Percentiles rank a stretch among this genome's conserved stretches.
Evolutionary conservation across 2,113 vertebrate genomes (phyloP).

Genomic region (Mastomys natalensis): DNA sequence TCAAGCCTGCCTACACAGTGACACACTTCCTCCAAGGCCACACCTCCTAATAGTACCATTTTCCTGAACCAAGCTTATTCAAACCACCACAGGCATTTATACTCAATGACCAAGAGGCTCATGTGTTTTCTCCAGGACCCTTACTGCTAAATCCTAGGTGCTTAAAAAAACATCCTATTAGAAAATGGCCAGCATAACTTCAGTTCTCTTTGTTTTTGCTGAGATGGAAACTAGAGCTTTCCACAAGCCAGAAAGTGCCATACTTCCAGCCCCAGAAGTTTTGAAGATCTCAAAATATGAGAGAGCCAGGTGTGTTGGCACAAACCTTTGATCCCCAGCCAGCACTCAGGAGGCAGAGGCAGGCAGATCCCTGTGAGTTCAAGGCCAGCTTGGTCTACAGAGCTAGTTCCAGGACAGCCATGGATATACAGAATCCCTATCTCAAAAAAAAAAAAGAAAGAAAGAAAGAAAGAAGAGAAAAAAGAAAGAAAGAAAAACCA

Average conservation of each 20-base stretch:
- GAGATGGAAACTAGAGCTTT: not conserved
- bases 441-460: too few species aligned
- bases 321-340: too few species aligned
- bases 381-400: not conserved
- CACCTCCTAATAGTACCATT: too few species aligned
- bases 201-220: not conserved
- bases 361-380: too few species aligned
- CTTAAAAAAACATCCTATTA: not conserved
- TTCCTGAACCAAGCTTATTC: too few species aligned
- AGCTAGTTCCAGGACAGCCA: not conserved
- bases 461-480: too few species aligned
- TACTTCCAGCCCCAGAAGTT: not conserved
- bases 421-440: not conserved
- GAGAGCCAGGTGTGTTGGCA: not conserved
- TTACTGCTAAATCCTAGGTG: not conserved
- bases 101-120: not conserved
- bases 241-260: not conserved
- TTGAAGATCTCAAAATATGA: not conserved
- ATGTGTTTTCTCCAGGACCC: not conserved
- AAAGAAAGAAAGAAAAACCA: too few species aligned
- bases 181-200: not conserved
- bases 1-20: too few species aligned
- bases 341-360: too few species aligned
- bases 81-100: not conserved
- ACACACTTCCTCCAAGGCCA: too few species aligned